These are phyloP conservation scores for Nesometra sesokonis DNA, from an alignment of 35 echinoderm and acorn worm genomes.

Conservation along the genomic window DNA sequence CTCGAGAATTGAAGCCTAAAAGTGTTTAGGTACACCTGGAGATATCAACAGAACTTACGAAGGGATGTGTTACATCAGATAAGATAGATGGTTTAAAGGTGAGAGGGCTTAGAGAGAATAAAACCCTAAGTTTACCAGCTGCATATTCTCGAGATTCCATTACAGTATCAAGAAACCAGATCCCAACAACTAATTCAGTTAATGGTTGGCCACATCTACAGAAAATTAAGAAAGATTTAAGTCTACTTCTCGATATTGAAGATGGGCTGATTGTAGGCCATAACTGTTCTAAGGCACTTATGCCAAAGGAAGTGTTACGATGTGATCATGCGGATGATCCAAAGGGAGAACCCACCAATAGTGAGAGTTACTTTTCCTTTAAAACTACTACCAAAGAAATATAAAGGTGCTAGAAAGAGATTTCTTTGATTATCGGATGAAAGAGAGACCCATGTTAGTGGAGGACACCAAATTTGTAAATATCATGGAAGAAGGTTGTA, in stretches of 20 bases:
- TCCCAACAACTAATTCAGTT: not conserved
- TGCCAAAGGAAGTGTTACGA: not conserved
- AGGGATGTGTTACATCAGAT: no score
- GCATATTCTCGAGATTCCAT: not conserved
- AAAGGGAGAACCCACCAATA: no score
- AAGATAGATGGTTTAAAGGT: no score
- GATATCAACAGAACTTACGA: no score
- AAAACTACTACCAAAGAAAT: conserved; percentile 19
- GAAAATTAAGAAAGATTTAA: not conserved
- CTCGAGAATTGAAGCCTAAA: no score
- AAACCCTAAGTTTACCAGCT: not conserved
- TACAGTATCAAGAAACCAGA: not conserved
- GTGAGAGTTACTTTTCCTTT: not conserved
- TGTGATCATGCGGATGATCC: not conserved
- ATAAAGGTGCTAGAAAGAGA: not conserved
- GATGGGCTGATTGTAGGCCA: not conserved
- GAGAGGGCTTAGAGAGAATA: no score
- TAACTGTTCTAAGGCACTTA: not conserved
- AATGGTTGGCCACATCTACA: not conserved
- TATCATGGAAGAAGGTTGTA: conserved; percentile 19
- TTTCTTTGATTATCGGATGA: no score
- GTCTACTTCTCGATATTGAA: not conserved
- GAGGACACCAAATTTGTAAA: not conserved
- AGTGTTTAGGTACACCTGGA: no score
- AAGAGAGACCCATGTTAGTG: not conserved